Evolutionary conservation across 1,140 invertebrate genomes (phyloP).

Genomic region (Amphibalanus amphitrite): DNA sequence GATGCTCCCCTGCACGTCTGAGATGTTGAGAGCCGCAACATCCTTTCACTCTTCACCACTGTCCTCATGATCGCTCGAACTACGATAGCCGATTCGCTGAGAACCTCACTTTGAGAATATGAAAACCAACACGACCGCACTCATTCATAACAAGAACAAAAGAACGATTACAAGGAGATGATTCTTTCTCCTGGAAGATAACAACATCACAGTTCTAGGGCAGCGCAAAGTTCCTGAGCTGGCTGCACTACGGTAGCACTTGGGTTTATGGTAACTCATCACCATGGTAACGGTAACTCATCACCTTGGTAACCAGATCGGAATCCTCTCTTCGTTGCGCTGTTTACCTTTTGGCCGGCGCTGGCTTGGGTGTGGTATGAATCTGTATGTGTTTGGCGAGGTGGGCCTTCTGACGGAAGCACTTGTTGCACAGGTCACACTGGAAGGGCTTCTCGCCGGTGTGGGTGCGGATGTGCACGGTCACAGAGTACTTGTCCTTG

Average conservation of each 20-base stretch:
- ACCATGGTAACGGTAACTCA: not conserved
- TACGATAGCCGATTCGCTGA: not conserved
- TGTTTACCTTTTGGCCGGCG: slow-evolving; percentile 3
- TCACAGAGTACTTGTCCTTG: slow-evolving; percentile 84
- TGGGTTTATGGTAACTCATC: not conserved
- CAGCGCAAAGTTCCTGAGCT: not conserved
- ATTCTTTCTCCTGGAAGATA: not conserved
- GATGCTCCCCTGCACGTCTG: not conserved
- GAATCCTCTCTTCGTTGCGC: not conserved
- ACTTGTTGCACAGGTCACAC: slow-evolving; percentile 71
- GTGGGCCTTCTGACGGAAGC: slow-evolving; percentile 88
- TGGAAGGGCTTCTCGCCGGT: slow-evolving; percentile 80
- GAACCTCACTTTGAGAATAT: not conserved
- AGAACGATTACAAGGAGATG: not conserved
- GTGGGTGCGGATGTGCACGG: slow-evolving; percentile 76
- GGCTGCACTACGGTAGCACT: not conserved
- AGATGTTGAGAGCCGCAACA: not conserved
- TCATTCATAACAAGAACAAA: not conserved
- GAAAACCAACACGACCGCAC: not conserved
- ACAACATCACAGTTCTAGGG: not conserved
- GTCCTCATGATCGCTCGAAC: not conserved
- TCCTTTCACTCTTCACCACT: not conserved
- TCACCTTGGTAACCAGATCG: not conserved
- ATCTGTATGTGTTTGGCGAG: slow-evolving; percentile 94
- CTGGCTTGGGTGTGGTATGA: slow-evolving; percentile 43